Conservation (phyloP, 2,797 vertebrate genomes). For the Sylvilagus floridanus region DNA sequence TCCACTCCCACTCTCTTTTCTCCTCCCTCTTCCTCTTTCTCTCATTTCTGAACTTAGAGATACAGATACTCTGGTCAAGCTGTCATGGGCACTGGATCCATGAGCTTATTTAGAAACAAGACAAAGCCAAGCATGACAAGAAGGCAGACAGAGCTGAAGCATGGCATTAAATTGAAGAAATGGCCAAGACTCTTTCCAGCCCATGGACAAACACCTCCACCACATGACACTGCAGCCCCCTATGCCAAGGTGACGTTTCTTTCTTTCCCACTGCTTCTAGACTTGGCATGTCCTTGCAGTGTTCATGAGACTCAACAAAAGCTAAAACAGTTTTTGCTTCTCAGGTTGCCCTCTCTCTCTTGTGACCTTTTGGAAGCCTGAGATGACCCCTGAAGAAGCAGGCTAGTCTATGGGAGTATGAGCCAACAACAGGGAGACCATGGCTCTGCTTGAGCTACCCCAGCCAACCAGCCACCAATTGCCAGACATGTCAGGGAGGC, state of each 20-base stretch:
- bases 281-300: not conserved
- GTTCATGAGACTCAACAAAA: not conserved
- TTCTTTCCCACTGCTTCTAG: not conserved
- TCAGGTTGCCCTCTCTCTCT: not conserved
- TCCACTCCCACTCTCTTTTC: not conserved
- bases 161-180: not conserved
- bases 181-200: not conserved
- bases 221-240: not conserved
- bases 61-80: not conserved
- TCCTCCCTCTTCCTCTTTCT: too few relatives aligned
- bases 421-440: not conserved
- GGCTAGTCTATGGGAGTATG: not conserved
- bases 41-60: not conserved
- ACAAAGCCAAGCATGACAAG: not conserved
- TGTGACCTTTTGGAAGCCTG: not conserved
- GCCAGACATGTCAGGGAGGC: not conserved
- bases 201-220: not conserved
- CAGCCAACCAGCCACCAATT: not conserved
- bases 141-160: not conserved
- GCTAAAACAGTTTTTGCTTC: not conserved
- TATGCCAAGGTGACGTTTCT: slow-evolving; percentile 12
- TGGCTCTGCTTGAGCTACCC: not conserved
- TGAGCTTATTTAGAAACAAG: not conserved
- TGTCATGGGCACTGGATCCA: not conserved
- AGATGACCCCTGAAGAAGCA: not conserved